Conservation (phyloP, 2,113 vertebrate genomes). For the Budorcas taxicolor region DNA sequence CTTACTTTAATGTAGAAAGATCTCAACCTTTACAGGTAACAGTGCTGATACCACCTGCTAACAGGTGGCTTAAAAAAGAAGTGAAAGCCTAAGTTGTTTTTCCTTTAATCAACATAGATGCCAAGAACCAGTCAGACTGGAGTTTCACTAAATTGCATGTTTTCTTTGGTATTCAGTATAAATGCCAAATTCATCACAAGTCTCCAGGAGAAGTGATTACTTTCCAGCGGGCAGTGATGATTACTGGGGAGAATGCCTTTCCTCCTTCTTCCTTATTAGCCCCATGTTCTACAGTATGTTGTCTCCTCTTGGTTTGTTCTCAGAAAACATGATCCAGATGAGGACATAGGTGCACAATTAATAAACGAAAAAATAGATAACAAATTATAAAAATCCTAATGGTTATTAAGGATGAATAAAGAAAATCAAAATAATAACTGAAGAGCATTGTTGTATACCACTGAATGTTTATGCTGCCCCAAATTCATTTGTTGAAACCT, state of each 20-base stretch:
- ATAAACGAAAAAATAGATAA: neutral
- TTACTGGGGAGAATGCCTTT: neutral
- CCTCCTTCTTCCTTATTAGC: neutral
- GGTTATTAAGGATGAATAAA: neutral
- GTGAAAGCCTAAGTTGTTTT: neutral
- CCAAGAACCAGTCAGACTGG: neutral
- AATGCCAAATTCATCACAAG: conserved; percentile 48
- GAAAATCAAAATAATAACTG: neutral
- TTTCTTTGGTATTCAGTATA: conserved; percentile 41
- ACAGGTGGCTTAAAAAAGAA: neutral
- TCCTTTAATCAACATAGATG: conserved; percentile 46
- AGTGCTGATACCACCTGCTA: neutral
- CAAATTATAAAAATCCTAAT: neutral
- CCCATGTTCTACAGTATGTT: neutral
- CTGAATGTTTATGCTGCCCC: neutral
- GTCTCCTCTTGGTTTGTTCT: neutral
- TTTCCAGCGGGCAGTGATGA: neutral
- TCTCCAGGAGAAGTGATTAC: neutral
- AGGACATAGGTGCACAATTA: neutral
- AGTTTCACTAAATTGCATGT: conserved; percentile 34
- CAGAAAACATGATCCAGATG: neutral
- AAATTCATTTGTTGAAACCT: neutral
- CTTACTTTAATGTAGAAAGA: neutral
- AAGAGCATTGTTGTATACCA: neutral
- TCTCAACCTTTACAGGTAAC: neutral